These are phyloP conservation scores for Triops longicaudatus DNA, from an alignment of 1,140 invertebrate genomes.

Conservation along the genomic window DNA sequence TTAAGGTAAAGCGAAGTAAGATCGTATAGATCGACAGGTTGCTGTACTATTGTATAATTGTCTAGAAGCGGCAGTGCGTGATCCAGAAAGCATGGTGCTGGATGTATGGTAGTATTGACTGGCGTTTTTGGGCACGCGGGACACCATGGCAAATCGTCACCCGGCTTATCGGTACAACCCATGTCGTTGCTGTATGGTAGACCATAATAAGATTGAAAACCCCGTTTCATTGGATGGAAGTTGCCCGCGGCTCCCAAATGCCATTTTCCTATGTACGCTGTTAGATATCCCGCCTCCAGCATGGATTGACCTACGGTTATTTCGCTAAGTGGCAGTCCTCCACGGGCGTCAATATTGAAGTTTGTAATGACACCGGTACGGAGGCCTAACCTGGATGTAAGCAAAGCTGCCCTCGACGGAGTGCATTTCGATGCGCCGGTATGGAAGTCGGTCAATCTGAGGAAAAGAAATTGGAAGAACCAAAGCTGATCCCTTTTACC, in stretches of 20 bases:
- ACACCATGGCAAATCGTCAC: slow-evolving; percentile 29
- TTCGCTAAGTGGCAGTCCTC: slow-evolving; percentile 31
- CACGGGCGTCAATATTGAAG: slow-evolving; percentile 28
- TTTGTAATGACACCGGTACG: slow-evolving; percentile 32
- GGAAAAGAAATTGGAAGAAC: background rate
- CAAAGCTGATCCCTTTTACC: background rate
- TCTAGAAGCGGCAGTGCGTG: slow-evolving; percentile 29
- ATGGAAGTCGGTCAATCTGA: slow-evolving; percentile 33
- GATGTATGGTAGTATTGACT: background rate
- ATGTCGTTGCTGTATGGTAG: slow-evolving; percentile 33
- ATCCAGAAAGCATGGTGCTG: slow-evolving; percentile 20
- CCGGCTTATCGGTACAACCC: slow-evolving; percentile 31
- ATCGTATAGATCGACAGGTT: slow-evolving; percentile 29
- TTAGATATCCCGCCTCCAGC: slow-evolving; percentile 29
- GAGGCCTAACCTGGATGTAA: slow-evolving; percentile 29
- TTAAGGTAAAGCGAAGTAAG: slow-evolving; percentile 21
- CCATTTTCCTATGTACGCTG: slow-evolving; percentile 33
- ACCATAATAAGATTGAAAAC: slow-evolving; percentile 31
- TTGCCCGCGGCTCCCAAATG: slow-evolving; percentile 29
- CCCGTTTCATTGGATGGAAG: slow-evolving; percentile 30
- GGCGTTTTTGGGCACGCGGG: slow-evolving; percentile 19
- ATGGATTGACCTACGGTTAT: slow-evolving; percentile 30
- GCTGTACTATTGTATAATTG: slow-evolving; percentile 29
- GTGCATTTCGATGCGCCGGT: slow-evolving; percentile 31
- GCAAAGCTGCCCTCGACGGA: slow-evolving; percentile 31